Evolutionary conservation across 2,888 invertebrate genomes (phyloP).

Genomic region (Nineta flava): DNA sequence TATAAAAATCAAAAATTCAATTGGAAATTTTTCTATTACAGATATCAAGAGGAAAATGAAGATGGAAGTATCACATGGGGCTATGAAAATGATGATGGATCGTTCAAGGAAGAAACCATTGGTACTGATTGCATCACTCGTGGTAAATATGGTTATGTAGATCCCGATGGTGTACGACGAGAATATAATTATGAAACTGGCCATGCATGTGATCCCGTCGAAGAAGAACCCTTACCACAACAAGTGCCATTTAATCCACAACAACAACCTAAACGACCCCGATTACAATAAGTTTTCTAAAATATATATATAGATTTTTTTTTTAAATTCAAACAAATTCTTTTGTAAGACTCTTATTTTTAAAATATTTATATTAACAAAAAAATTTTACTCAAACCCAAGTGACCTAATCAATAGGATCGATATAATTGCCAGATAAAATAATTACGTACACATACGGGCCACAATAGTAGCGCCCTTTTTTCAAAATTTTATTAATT

Average conservation of each 20-base stretch:
- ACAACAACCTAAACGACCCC: constrained; percentile 1
- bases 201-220: constrained; percentile 46
- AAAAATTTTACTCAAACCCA: no score
- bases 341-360: no score
- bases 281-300: no score
- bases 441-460: no score
- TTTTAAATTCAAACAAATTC: no score
- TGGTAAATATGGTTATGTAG: constrained; percentile 71
- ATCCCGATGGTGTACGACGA: constrained; percentile 65
- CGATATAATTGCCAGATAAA: no score
- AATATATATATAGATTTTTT: no score
- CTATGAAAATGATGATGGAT: constrained; percentile 75
- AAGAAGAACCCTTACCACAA: constrained; percentile 18
- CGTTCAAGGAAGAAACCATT: constrained; percentile 71
- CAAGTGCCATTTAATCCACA: neutral
- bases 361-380: no score
- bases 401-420: no score
- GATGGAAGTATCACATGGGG: constrained; percentile 80
- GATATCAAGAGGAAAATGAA: constrained; percentile 61
- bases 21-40: constrained; percentile 17
- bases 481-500: no score
- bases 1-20: no score
- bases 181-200: constrained; percentile 75
- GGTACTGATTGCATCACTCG: constrained; percentile 51
- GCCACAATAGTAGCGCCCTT: no score